These are phyloP conservation scores for Odobenus rosmarus DNA, from an alignment of 2,113 vertebrate species.

Conservation along the genomic window DNA sequence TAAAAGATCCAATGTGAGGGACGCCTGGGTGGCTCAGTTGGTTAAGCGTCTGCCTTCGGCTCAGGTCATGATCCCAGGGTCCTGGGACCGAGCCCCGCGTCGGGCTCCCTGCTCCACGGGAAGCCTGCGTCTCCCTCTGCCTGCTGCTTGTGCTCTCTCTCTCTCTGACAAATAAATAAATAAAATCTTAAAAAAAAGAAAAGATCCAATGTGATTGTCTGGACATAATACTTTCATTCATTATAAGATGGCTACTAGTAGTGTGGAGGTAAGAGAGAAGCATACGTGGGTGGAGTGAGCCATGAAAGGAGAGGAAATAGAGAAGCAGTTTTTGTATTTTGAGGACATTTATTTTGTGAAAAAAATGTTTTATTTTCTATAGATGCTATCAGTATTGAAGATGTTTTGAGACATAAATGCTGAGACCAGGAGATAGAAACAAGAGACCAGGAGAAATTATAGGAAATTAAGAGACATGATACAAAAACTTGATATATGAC, in stretches of 20 bases:
- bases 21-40: too few species aligned
- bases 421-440: background rate
- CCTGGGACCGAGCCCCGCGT: too few species aligned
- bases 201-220: background rate
- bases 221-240: background rate
- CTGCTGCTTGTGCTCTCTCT: too few species aligned
- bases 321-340: background rate
- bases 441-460: background rate
- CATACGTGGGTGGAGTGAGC: background rate
- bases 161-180: too few species aligned
- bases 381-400: background rate
- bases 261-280: background rate
- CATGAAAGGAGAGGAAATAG: background rate
- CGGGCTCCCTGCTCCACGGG: too few species aligned
- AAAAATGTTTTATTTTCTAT: background rate
- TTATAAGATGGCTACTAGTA: background rate
- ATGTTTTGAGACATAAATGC: background rate
- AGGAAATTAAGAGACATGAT: background rate
- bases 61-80: too few species aligned
- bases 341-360: background rate
- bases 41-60: too few species aligned
- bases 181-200: background rate
- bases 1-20: background rate
- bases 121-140: too few species aligned
- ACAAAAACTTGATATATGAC: background rate